phyloP scores from a whole-genome alignment of 2,888 invertebrate species.

The Gastracanthus pulcherrimus region DNA sequence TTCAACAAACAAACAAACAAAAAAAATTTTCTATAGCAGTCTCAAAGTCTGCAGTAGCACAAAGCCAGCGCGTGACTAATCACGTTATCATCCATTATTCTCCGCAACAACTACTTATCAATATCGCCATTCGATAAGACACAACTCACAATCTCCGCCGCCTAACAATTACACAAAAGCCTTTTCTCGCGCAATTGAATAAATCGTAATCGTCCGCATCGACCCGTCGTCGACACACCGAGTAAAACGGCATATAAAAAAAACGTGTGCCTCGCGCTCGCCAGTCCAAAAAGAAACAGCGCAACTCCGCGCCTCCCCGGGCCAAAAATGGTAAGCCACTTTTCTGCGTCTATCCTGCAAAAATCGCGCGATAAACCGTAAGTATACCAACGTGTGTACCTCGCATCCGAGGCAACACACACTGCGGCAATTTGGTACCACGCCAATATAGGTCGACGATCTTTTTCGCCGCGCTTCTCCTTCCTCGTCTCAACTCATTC shows the following conservation, averaged over 20 bases:
- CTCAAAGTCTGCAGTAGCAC: not conserved
- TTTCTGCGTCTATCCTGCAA: too few species aligned
- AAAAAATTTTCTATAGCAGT: not conserved
- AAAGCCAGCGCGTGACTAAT: conserved; percentile 1
- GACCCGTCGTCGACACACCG: too few species aligned
- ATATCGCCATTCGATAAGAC: conserved; percentile 33
- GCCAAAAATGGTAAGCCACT: too few species aligned
- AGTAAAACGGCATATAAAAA: too few species aligned
- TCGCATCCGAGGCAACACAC: too few species aligned
- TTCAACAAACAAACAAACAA: not conserved
- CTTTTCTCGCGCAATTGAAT: too few species aligned
- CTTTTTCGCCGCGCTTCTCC: not conserved
- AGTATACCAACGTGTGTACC: too few species aligned
- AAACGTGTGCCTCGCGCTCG: not conserved
- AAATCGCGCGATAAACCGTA: too few species aligned
- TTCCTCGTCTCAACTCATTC: not conserved
- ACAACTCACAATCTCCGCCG: not conserved
- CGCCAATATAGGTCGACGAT: conserved; percentile 37
- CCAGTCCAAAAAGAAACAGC: not conserved
- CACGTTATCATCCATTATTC: conserved; percentile 25
- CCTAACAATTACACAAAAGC: not conserved
- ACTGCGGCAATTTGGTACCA: conserved; percentile 21
- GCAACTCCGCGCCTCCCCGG: too few species aligned
- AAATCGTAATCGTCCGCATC: too few species aligned
- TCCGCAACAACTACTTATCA: conserved; percentile 22